These are phyloP conservation scores for Napeogenes sylphis DNA, from an alignment of 2,888 invertebrate species.

Conservation along the genomic window DNA sequence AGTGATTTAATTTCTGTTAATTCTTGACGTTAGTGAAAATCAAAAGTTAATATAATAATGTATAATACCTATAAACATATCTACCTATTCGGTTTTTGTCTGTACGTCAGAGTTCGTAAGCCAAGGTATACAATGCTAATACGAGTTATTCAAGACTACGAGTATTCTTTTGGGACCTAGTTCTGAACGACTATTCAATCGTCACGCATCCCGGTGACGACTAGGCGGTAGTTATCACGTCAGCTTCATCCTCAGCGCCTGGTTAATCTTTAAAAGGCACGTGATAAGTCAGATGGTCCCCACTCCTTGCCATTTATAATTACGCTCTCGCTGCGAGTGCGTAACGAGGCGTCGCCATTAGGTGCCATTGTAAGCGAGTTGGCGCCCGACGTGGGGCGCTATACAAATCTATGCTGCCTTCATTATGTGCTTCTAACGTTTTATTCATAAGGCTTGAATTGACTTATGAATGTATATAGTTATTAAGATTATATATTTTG, in stretches of 20 bases:
- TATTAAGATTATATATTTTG: not conserved
- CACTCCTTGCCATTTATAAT: constrained; percentile 29
- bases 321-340: constrained; percentile 30
- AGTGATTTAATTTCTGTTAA: too few relatives aligned
- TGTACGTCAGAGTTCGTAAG: too few relatives aligned
- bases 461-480: constrained; percentile 11
- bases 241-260: constrained; percentile 22
- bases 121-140: too few relatives aligned
- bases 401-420: constrained; percentile 24
- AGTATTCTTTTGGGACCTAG: too few relatives aligned
- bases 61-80: too few relatives aligned
- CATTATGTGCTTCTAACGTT: constrained; percentile 22
- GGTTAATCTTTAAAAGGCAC: constrained; percentile 31
- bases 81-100: too few relatives aligned
- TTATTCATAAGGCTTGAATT: constrained; percentile 10
- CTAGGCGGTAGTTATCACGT: constrained; percentile 9
- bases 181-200: not conserved
- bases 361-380: constrained; percentile 52
- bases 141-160: too few relatives aligned
- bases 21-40: too few relatives aligned
- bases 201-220: not conserved
- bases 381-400: constrained; percentile 55
- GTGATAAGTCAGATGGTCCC: constrained; percentile 32
- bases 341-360: constrained; percentile 60
- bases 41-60: too few relatives aligned